Evolutionary conservation across 2,797 vertebrate species (phyloP).

Genomic region (Helarctos malayanus): DNA sequence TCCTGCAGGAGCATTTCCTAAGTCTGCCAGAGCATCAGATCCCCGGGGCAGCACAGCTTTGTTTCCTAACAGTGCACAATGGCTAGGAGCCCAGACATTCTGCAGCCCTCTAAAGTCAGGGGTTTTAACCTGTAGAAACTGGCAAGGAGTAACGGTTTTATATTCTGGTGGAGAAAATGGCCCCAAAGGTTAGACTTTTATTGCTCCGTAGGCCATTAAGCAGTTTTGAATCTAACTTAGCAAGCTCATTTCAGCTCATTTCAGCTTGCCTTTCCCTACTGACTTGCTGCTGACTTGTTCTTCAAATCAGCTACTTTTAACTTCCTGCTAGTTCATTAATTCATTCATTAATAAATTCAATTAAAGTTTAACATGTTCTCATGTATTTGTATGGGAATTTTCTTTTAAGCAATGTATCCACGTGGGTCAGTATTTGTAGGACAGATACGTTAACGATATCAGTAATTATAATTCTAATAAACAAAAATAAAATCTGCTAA

Average conservation of each 20-base stretch:
- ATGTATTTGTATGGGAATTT: not conserved
- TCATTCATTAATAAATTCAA: not conserved
- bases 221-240: not conserved
- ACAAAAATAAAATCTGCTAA: not conserved
- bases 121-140: not conserved
- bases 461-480: not conserved
- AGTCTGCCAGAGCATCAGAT: rapidly evolving
- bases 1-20: not conserved
- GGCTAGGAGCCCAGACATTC: not conserved
- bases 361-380: not conserved
- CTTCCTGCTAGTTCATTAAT: not conserved
- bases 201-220: not conserved
- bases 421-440: not conserved
- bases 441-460: not conserved
- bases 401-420: not conserved
- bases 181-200: not conserved
- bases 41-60: not conserved
- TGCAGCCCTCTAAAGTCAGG: no score
- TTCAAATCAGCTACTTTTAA: not conserved
- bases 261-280: not conserved
- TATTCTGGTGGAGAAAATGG: not conserved
- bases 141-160: rapidly evolving
- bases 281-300: not conserved
- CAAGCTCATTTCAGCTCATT: not conserved
- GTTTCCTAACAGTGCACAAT: rapidly evolving